Percentiles rank a stretch among this genome's conserved stretches.
phyloP scores from a whole-genome alignment of 2,797 vertebrate species.

The Petrocephalus sullivani region DNA sequence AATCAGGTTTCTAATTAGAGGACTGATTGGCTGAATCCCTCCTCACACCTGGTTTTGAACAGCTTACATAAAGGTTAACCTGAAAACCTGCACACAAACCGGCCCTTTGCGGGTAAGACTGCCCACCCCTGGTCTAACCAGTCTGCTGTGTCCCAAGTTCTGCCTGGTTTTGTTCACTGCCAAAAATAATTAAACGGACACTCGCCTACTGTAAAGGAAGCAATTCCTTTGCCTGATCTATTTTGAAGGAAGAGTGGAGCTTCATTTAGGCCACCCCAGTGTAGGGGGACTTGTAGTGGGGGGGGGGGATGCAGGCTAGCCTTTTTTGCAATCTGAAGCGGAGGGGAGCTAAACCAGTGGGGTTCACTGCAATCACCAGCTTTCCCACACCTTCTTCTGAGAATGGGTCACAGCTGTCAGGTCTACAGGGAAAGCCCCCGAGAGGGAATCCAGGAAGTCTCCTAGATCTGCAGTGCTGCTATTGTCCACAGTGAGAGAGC shows the following conservation, averaged over 20 bases:
- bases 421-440: neutral
- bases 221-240: neutral
- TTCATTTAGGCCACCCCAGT: neutral
- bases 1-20: too few relatives aligned
- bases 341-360: neutral
- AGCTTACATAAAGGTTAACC: too few relatives aligned
- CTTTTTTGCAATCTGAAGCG: neutral
- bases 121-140: neutral
- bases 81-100: too few relatives aligned
- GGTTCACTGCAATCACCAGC: neutral
- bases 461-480: neutral
- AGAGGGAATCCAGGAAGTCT: neutral
- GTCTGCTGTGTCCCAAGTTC: neutral
- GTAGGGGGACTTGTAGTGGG: neutral
- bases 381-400: neutral
- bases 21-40: too few relatives aligned
- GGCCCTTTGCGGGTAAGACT: too few relatives aligned
- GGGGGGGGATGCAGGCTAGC: neutral
- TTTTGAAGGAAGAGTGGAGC: neutral
- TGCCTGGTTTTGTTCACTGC: neutral
- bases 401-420: neutral
- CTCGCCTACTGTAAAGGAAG: neutral
- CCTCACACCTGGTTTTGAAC: too few relatives aligned
- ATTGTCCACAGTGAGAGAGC: conserved; percentile 1
- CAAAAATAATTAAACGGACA: neutral